Base-by-base conservation (phyloP, 2,113 vertebrate species). In the Lanius ludovicianus region DNA sequence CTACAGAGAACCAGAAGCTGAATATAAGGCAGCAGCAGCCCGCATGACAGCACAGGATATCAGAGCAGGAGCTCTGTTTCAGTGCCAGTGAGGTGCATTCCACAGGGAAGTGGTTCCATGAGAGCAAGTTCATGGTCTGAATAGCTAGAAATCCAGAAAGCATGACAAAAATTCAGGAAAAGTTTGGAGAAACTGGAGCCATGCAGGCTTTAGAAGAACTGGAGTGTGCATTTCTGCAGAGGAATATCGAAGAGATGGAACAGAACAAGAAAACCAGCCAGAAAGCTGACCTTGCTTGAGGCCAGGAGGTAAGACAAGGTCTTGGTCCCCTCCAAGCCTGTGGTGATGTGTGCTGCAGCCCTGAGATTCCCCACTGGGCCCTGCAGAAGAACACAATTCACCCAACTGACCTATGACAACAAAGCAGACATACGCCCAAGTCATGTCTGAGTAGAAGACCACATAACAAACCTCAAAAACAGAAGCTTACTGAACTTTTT, bases 1-100 rank as follows among this genome's bases (percentile, higher is more conserved):
- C 27, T 52, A 37, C 14, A 18, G 31, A 15, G 64, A 60, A 44
- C 23, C 37, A 56, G 56, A 85, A 59, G 55, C 27, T 63, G 68
- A 76, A 68, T 76, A 76, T 30, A 91, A 84, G 37, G 13, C 30
- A 65, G 30, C 13, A 27, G 50, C 42, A 63, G n/a, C 42, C 7
- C 19, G 6, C 11, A 46, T 9, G 33, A 56, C 44, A 68, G 41
- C 17, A 69, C 76, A 91, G 27, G 47, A 44, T 41, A 4, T 27
- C 31, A 35, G 62, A 79, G 49, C 16, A 62, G 62, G 3, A 65
- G 67, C 59, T 80, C 73, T 42, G 33, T 19, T 13, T 56, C 59
- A 64, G 30, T 0, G 3, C 53, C n/a, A 12, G 9, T 2, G 7
- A 50, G 53, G 57, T 0, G 0, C 19, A 49, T 69, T 87, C 50